Evolutionary conservation across 2,888 invertebrate genomes (phyloP), one percentile per base, ranked within the genome.

Genomic region (Scelioninae gen. 2): DNA sequence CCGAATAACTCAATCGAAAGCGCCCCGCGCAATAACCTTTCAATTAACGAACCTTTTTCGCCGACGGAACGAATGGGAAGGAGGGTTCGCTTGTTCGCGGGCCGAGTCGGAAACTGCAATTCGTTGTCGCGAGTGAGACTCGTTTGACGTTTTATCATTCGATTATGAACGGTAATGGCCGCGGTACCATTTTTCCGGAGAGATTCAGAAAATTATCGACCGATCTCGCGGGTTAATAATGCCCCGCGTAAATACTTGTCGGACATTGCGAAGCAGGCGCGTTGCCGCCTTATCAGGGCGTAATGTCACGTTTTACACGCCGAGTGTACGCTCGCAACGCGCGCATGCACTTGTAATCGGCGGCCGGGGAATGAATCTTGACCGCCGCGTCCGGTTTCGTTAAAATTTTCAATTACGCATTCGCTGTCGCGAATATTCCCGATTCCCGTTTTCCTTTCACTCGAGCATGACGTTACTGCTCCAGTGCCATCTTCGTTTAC

Each of bases 121-220:
- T n/a, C n/a, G n/a, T n/a, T n/a, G n/a, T n/a, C n/a, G n/a, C n/a
- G n/a, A n/a, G n/a, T n/a, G n/a, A n/a, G n/a, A n/a, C n/a, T n/a
- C n/a, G n/a, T n/a, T 31, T 31, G 7, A 22, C 22, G 5, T 4
- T 4, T 22, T 22, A 22, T 22, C 5, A 22, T 22, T 2, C 22
- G 22, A 46, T 70, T 5, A 41, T 16, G 15, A 15, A 25, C n/a
- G 16, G 7, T 48, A 67, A 76, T 70, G 48, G 75, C 72, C n/a
- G n/a, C n/a, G n/a, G n/a, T n/a, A n/a, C n/a, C n/a, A n/a, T n/a
- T n/a, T n/a, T n/a, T n/a, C n/a, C n/a, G n/a, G n/a, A n/a, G n/a
- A n/a, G 78, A 79, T 78, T 79, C 79, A 79, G 77, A 79, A 78
- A 78, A 81, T 72, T 75, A 77, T 78, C 78, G 77, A 78, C 76